These are phyloP conservation scores for Platysteira castanea DNA, from an alignment of 2,113 vertebrate genomes.

Conservation along the genomic window DNA sequence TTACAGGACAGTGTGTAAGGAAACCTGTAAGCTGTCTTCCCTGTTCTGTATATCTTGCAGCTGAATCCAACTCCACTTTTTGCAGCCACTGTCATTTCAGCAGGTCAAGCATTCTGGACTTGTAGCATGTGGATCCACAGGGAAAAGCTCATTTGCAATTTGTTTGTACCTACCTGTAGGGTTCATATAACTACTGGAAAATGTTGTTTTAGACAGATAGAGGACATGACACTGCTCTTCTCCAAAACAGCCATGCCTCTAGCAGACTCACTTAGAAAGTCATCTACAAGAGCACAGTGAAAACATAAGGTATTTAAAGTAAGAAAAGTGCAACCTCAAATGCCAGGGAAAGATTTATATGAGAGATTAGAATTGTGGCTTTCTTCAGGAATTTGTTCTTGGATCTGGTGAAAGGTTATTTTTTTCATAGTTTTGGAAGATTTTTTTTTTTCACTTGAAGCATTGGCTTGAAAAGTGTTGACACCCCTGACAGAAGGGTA, in stretches of 20 bases:
- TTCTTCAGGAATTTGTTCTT: background rate
- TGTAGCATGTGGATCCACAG: background rate
- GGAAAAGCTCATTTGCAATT: background rate
- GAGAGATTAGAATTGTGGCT: background rate
- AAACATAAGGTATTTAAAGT: background rate
- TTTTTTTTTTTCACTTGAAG: background rate
- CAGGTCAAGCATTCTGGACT: background rate
- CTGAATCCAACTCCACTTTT: background rate
- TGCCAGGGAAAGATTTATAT: background rate
- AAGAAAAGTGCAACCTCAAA: background rate
- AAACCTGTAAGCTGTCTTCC: background rate
- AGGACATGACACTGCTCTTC: background rate
- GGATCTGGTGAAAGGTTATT: background rate
- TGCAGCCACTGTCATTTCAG: background rate
- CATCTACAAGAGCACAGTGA: background rate
- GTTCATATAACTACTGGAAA: background rate
- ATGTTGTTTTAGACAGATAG: background rate
- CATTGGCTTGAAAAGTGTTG: background rate
- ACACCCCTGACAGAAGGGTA: background rate
- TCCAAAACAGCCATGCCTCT: background rate
- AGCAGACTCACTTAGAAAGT: background rate
- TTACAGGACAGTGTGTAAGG: background rate
- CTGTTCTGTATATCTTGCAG: background rate
- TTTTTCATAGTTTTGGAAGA: background rate
- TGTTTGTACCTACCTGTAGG: background rate